Evolutionary conservation across 2,888 invertebrate genomes (phyloP), one percentile per base, ranked within the genome.

Genomic region (Pseudococcus viburni): DNA sequence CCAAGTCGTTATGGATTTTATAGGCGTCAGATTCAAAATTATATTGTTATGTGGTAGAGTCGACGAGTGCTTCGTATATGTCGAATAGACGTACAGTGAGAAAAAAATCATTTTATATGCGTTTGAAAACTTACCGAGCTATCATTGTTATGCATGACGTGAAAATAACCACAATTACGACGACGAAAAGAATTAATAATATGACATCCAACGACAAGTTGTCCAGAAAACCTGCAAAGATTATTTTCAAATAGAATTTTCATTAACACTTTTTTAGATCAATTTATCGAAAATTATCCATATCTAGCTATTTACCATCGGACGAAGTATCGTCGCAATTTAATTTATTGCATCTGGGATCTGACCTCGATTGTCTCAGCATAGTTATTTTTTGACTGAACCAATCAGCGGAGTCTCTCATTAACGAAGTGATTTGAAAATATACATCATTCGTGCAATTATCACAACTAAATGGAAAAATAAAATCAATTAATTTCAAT

Each of bases 131-230:
- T 85, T 46, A 85, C 84, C 84, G 84, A 85, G 84, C 84, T 26
- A 85, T 19, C 84, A 85, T 85, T 39, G 84, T 85, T 85, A 85
- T 51, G 39, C 84, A 85, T 26, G 84, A 85, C 33, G 55, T 55
- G 46, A 85, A 85, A 51, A 85, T 46, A 85, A 85, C 55, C 84
- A 85, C 84, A n/a, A 85, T 55, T 26, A 85, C 17, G 2, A 85
- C 26, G 17, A 85, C 33, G 55, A 85, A 85, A 6, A 85, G 48
- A n/a, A 55, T 85, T 46, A 85, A 46, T 19, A 85, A 55, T 33
- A 85, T 46, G 11, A 55, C 26, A 22, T 85, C 84, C 59, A 85
- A 85, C 19, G 84, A 85, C 26, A 85, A n/a, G 55, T 85, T 55
- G 7, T 51, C 55, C 33, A 17, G 55, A 15, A 85, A 85, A 33